phyloP scores from a whole-genome alignment of 2,113 vertebrate species.

The Mastomys coucha region DNA sequence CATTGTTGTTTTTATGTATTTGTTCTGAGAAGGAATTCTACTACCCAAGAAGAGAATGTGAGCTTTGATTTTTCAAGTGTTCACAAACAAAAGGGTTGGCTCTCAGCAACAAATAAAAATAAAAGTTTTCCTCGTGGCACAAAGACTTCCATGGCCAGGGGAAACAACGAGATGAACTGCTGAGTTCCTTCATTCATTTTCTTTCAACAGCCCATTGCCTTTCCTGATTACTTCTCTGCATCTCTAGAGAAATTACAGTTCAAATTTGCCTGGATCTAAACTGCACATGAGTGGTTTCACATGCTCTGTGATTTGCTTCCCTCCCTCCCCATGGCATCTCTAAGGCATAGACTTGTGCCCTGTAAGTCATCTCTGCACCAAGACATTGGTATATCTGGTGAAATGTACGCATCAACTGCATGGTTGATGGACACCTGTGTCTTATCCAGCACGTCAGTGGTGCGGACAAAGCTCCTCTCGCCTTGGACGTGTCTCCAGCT shows the following conservation, averaged over 20 bases:
- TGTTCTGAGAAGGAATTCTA: constrained; percentile 35
- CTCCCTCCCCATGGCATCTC: neutral
- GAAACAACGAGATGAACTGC: neutral
- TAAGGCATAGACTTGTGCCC: neutral
- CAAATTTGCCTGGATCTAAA: neutral
- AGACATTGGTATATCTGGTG: neutral
- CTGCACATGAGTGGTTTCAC: neutral
- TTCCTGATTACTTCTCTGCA: neutral
- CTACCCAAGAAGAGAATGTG: constrained; percentile 34
- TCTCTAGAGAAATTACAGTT: neutral
- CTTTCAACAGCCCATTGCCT: neutral
- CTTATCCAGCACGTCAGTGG: neutral
- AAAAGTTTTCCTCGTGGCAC: neutral
- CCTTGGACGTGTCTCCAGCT: neutral
- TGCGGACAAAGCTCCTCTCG: neutral
- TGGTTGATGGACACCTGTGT: neutral
- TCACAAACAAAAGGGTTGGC: neutral
- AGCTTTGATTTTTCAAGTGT: neutral
- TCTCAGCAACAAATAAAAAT: neutral
- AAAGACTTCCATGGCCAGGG: neutral
- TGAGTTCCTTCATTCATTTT: neutral
- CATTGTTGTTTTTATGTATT: neutral
- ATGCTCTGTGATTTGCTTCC: neutral
- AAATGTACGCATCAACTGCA: neutral
- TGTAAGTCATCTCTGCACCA: neutral